Percentiles rank a stretch among this genome's conserved stretches.
Conservation (phyloP, 2,113 vertebrate genomes). For the Spilogale gracilis region DNA sequence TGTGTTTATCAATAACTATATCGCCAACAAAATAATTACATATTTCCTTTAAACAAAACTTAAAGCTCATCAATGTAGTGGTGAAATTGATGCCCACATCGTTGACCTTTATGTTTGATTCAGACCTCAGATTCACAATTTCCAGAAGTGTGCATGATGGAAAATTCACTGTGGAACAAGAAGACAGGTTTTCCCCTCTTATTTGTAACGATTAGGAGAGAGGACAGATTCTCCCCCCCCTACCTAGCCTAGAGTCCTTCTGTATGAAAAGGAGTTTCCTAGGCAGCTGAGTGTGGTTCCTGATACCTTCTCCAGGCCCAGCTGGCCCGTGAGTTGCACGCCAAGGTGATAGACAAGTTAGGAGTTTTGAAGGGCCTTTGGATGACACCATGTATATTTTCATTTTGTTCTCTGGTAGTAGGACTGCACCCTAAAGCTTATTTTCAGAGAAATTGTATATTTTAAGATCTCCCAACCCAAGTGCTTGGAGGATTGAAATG, state of each 20-base stretch:
- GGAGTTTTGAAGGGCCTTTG: background rate
- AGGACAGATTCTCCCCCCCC: background rate
- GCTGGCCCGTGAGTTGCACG: background rate
- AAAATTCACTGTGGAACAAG: background rate
- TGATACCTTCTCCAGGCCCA: background rate
- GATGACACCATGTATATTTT: background rate
- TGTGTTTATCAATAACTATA: background rate
- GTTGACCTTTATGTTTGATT: background rate
- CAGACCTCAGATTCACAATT: background rate
- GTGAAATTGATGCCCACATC: background rate
- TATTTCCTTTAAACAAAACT: background rate
- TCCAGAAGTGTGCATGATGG: background rate
- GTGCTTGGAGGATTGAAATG: conserved; percentile 45
- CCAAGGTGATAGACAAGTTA: no score
- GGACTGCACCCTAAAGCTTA: background rate
- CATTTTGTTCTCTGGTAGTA: background rate
- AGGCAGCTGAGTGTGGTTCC: background rate
- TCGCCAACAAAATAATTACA: background rate
- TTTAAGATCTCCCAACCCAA: background rate
- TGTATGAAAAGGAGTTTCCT: background rate
- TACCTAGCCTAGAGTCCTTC: background rate
- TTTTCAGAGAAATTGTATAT: background rate
- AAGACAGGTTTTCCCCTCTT: background rate
- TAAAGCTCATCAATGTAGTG: background rate
- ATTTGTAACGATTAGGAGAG: background rate